A percentile compares a stretch with the other conserved stretches of the same genome.
Evolutionary conservation across 2,113 vertebrate species (phyloP).

Genomic region (Campylorhamphus procurvoides): DNA sequence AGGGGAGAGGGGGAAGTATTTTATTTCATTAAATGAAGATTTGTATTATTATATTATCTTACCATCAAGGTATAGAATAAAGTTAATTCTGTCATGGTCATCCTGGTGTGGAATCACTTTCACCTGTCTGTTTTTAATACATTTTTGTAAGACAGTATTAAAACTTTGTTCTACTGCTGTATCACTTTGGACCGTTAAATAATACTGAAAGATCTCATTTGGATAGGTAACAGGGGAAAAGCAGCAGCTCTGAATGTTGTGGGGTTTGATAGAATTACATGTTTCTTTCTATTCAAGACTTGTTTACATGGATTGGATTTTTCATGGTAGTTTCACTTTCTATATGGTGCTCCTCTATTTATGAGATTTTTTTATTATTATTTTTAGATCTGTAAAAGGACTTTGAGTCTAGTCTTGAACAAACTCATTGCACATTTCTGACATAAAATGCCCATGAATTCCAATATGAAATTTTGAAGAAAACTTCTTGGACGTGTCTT

Average conservation of each 20-base stretch:
- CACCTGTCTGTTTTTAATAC: not conserved
- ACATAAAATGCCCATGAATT: not conserved
- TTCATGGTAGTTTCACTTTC: not conserved
- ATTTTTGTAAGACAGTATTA: not conserved
- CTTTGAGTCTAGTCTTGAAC: not conserved
- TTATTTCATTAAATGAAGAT: not conserved
- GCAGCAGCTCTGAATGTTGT: not conserved
- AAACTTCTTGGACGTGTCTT: not conserved
- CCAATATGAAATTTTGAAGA: not conserved
- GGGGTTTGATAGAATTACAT: not conserved
- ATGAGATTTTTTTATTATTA: not conserved
- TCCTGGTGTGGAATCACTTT: not conserved
- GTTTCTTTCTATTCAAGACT: not conserved
- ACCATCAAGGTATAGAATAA: not conserved
- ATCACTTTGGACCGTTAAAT: not conserved
- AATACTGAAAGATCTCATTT: not conserved
- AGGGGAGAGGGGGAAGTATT: not conserved
- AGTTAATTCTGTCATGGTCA: not conserved
- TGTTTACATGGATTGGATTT: rapidly evolving
- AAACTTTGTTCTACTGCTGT: not conserved
- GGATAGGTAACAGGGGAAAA: not conserved
- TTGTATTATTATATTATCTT: not conserved
- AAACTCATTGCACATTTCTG: not conserved
- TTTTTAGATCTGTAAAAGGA: not conserved
- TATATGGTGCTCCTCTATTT: not conserved